Evolutionary conservation across 2,113 vertebrate genomes (phyloP).

Genomic region (Speoplatyrhinus poulsoni): DNA sequence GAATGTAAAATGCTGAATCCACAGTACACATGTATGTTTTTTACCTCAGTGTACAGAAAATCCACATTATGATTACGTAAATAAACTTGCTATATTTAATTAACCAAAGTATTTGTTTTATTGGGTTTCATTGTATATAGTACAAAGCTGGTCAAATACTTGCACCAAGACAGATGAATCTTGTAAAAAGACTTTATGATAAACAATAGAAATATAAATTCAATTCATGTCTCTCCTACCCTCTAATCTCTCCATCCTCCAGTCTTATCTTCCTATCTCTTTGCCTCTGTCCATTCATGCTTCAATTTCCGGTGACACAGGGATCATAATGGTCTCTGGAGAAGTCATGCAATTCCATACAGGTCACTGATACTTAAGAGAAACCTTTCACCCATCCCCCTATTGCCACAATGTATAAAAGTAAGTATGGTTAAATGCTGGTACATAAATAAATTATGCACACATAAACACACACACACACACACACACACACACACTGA

Average conservation of each 20-base stretch:
- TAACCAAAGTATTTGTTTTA: too few relatives aligned
- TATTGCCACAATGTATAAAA: conserved; percentile 33
- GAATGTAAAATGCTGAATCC: too few relatives aligned
- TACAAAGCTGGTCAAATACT: too few relatives aligned
- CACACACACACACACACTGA: not conserved
- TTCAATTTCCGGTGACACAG: conserved; percentile 49
- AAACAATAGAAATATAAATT: too few relatives aligned
- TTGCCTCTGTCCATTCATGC: conserved; percentile 36
- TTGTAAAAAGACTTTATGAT: too few relatives aligned
- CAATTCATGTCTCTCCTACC: not conserved
- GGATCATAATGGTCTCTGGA: conserved; percentile 48
- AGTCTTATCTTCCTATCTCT: conserved; percentile 1
- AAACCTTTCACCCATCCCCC: conserved; percentile 30
- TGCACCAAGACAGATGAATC: too few relatives aligned
- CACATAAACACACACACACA: not conserved
- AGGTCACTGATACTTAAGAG: conserved; percentile 47
- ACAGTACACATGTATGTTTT: too few relatives aligned
- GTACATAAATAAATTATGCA: too few relatives aligned
- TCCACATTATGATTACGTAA: too few relatives aligned
- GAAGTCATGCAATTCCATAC: conserved; percentile 53
- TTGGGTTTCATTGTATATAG: too few relatives aligned
- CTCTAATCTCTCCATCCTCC: not conserved
- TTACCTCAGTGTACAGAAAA: too few relatives aligned
- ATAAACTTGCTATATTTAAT: too few relatives aligned
- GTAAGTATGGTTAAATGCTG: not conserved